Conservation (phyloP, 2,888 invertebrate genomes). For the Nomada ferruginata region DNA sequence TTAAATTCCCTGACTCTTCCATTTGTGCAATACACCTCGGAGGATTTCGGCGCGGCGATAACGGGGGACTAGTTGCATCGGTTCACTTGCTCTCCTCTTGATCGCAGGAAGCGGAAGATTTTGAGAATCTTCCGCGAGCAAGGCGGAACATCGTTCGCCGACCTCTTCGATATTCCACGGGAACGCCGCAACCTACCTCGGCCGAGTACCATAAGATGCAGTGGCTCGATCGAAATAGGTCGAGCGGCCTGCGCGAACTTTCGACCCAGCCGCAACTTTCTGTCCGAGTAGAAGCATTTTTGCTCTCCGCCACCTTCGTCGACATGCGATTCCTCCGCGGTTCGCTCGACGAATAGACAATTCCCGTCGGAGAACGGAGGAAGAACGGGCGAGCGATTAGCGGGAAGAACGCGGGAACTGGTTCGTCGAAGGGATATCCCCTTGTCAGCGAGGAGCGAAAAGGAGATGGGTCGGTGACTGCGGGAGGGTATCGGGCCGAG, state of each 20-base stretch:
- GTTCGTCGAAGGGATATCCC: conserved; percentile 22
- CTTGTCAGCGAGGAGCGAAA: conserved; percentile 5
- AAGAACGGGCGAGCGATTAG: no score
- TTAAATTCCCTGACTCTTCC: background rate
- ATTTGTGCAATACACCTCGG: no score
- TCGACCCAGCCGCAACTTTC: conserved; percentile 33
- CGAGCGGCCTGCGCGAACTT: conserved; percentile 21
- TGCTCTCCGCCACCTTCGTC: background rate
- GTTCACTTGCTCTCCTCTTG: no score
- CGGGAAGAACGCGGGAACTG: no score
- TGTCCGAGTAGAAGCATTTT: conserved; percentile 45
- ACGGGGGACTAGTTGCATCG: no score
- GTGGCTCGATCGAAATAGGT: conserved; percentile 43
- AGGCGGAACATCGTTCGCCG: background rate
- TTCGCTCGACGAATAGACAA: background rate
- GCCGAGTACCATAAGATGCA: conserved; percentile 32
- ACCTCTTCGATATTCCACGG: conserved; percentile 32
- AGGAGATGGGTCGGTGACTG: conserved; percentile 50
- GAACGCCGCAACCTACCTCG: conserved; percentile 13
- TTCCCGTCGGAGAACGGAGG: background rate
- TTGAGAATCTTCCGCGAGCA: background rate
- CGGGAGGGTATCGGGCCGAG: conserved; percentile 58
- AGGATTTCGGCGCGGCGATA: no score
- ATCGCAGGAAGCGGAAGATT: background rate
- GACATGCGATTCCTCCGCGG: background rate